Evolutionary conservation across 2,797 vertebrate species (phyloP).

Genomic region (Onychomys arenicola): DNA sequence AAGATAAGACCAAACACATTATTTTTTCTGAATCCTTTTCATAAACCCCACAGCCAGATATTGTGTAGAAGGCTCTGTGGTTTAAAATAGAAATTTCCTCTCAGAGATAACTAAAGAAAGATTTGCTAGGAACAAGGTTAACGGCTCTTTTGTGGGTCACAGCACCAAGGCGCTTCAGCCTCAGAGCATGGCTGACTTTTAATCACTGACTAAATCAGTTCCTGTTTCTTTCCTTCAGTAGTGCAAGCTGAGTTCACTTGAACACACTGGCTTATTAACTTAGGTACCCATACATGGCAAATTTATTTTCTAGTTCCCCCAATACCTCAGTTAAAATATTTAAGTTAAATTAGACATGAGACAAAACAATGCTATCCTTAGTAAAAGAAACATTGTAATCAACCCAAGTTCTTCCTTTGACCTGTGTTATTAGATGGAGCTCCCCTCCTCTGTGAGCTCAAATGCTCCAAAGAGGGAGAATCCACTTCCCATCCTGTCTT

Average conservation of each 20-base stretch:
- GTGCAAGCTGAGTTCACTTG: slow-evolving; percentile 14
- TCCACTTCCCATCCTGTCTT: neutral
- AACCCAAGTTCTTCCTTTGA: neutral
- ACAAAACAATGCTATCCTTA: neutral
- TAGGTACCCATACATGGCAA: neutral
- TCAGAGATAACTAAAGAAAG: slow-evolving; percentile 79
- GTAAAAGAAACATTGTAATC: neutral
- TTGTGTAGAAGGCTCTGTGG: slow-evolving; percentile 80
- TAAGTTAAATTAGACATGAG: slow-evolving; percentile 18
- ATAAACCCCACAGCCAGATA: slow-evolving; percentile 70
- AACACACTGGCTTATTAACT: slow-evolving; percentile 27
- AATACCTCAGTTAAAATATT: neutral
- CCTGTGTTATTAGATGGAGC: neutral
- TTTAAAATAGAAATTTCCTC: slow-evolving; percentile 84
- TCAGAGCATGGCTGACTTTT: slow-evolving; percentile 49
- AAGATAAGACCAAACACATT: slow-evolving; percentile 74
- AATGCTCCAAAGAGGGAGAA: neutral
- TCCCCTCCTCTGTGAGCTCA: neutral
- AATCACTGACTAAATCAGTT: slow-evolving; percentile 35
- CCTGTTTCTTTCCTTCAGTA: neutral
- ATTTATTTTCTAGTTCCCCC: slow-evolving; percentile 28
- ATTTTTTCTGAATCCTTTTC: slow-evolving; percentile 74
- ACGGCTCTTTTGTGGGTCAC: slow-evolving; percentile 80
- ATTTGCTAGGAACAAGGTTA: slow-evolving; percentile 83
- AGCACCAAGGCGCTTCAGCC: slow-evolving; percentile 55